phyloP scores from a whole-genome alignment of 1,140 invertebrate genomes.

The Hyposmocoma kahamanoa region DNA sequence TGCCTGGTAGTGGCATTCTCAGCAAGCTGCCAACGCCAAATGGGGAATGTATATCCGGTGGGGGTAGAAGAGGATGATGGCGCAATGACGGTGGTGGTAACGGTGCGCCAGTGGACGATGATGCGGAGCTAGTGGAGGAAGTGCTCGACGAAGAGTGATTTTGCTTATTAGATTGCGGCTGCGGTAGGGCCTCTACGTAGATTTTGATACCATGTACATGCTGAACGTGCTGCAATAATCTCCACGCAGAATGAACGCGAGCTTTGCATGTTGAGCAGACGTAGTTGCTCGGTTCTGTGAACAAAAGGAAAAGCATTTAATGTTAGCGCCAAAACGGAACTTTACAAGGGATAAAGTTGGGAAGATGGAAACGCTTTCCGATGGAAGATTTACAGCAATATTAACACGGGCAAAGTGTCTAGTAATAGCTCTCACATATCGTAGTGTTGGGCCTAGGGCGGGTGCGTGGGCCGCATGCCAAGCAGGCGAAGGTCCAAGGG shows the following conservation, averaged over 20 bases:
- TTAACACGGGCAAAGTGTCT: conserved; percentile 70
- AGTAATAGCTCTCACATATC: conserved; percentile 73
- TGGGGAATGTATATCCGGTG: conserved; percentile 78
- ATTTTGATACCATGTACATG: conserved; percentile 94
- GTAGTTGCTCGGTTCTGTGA: conserved; percentile 95
- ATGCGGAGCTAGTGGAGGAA: conserved; percentile 75
- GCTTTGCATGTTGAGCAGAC: conserved; percentile 96
- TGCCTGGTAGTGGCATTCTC: conserved; percentile 77
- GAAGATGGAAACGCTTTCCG: conserved; percentile 39
- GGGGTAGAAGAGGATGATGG: conserved; percentile 77
- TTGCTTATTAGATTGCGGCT: conserved; percentile 61
- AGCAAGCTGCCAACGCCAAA: conserved; percentile 80
- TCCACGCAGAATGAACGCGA: conserved; percentile 92
- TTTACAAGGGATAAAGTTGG: neutral
- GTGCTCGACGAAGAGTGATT: conserved; percentile 73
- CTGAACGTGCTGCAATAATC: conserved; percentile 95
- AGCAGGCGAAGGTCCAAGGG: conserved; percentile 54
- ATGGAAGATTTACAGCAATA: conserved; percentile 65
- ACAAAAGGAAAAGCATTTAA: conserved; percentile 63
- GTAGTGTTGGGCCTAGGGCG: conserved; percentile 65
- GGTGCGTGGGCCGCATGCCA: conserved; percentile 57
- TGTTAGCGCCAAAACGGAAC: neutral
- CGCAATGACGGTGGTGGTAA: conserved; percentile 76
- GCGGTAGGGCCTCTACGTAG: conserved; percentile 83
- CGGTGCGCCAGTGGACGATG: conserved; percentile 75